Percentiles rank a stretch among this genome's conserved stretches.
Evolutionary conservation across 2,888 invertebrate species (phyloP).

Genomic region (Lacanobia wlatinum): DNA sequence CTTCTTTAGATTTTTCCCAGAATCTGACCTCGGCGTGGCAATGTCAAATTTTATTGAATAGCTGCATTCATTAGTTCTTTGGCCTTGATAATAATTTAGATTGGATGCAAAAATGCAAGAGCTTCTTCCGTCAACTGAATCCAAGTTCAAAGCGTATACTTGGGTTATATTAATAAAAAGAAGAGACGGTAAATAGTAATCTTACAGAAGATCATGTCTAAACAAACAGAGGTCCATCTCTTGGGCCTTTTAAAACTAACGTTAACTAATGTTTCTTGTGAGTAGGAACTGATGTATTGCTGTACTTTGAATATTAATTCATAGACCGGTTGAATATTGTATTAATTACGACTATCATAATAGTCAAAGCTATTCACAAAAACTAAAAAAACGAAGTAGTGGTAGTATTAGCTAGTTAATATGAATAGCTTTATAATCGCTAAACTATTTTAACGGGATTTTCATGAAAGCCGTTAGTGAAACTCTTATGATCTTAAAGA

Average conservation of each 20-base stretch:
- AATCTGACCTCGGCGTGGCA: conserved; percentile 30
- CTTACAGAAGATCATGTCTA: neutral
- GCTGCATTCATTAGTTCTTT: conserved; percentile 10
- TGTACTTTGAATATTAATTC: neutral
- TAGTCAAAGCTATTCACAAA: no score
- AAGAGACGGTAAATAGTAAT: neutral
- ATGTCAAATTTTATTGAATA: conserved; percentile 35
- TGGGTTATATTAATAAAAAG: no score
- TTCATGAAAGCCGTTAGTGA: no score
- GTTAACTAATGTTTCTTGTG: neutral
- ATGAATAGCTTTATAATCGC: neutral
- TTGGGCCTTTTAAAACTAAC: neutral
- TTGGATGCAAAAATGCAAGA: conserved; percentile 20
- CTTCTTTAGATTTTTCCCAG: conserved; percentile 17
- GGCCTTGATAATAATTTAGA: conserved; percentile 29
- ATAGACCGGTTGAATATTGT: neutral
- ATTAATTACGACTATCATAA: neutral
- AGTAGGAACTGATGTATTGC: neutral
- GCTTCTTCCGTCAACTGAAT: conserved; percentile 16
- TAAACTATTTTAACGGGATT: neutral
- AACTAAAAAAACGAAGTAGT: no score
- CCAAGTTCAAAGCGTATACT: conserved; percentile 13
- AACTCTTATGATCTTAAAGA: neutral
- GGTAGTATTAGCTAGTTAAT: neutral
- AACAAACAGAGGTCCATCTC: neutral